Conservation (phyloP, 2,113 vertebrate species). For the Sardina pilchardus region DNA sequence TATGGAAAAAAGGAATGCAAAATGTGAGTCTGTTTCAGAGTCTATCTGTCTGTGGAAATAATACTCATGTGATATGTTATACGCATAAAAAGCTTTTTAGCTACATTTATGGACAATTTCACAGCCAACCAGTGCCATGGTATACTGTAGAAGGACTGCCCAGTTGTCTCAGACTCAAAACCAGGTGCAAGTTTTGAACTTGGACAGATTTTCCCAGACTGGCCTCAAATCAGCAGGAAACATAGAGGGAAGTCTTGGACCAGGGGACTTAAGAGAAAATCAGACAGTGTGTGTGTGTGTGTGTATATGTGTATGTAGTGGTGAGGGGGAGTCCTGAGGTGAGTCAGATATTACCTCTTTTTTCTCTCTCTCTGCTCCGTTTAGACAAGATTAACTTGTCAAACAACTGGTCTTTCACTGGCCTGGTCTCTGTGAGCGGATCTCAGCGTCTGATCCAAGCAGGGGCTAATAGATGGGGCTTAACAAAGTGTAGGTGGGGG, state of each 20-base stretch:
- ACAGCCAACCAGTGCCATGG: background rate
- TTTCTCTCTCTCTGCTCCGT: conserved; percentile 57
- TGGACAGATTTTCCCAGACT: background rate
- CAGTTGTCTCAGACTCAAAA: background rate
- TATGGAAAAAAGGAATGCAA: background rate
- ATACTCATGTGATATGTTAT: background rate
- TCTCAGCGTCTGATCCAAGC: conserved; percentile 72
- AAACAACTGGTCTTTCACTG: conserved; percentile 72
- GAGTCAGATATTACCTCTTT: conserved; percentile 52
- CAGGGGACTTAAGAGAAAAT: background rate
- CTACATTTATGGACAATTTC: background rate
- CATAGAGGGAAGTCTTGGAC: background rate
- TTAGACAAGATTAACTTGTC: conserved; percentile 79
- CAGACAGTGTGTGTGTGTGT: background rate
- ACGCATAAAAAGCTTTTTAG: background rate
- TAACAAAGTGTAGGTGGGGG: conserved; percentile 44
- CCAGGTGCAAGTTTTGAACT: background rate
- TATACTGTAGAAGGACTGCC: background rate
- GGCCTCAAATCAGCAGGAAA: background rate
- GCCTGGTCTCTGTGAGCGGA: conserved; percentile 74
- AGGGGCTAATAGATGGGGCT: conserved; percentile 66
- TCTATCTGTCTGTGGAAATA: background rate
- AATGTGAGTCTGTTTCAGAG: background rate
- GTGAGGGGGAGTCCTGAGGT: conserved; percentile 40
- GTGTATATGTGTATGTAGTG: background rate